Evolutionary conservation across 2,113 vertebrate species (phyloP).

Genomic region (pig (Sus scrofa)): T2T-Sscrofa CM000817.6:78074501-78075000

Average conservation of each 20-base stretch:
- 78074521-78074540: neutral
- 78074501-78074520: neutral
- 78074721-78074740: neutral
- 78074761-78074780: neutral
- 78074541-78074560: neutral
- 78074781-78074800: neutral
- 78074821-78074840: neutral
- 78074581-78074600: neutral
- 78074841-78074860: fast-evolving
- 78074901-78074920: neutral
- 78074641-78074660: neutral
- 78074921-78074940: neutral
- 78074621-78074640: neutral
- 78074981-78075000: neutral
- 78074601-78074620: neutral
- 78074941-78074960: neutral
- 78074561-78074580: neutral
- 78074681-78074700: neutral
- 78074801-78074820: neutral
- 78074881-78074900: neutral
- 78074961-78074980: neutral
- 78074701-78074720: neutral
- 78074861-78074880: neutral
- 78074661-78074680: no score
- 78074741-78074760: neutral